phyloP scores from a whole-genome alignment of 2,113 vertebrate species.

The Osmerus eperlanus region DNA sequence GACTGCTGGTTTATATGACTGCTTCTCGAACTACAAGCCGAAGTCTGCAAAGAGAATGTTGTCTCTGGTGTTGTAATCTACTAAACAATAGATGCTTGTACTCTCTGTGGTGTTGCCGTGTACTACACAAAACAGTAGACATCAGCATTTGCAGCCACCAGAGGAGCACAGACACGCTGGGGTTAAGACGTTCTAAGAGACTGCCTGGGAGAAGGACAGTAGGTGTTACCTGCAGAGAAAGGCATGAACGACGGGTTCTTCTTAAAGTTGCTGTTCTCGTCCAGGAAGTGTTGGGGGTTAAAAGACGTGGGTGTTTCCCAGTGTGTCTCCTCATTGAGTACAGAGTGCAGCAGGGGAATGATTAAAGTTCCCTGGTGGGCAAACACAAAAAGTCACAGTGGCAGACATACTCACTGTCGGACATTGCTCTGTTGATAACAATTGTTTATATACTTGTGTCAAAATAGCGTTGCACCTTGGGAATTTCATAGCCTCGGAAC shows the following conservation, averaged over 20 bases:
- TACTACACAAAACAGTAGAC: no score
- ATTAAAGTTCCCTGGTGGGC: neutral
- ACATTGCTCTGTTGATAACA: no score
- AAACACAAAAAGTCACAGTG: no score
- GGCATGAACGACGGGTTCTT: neutral
- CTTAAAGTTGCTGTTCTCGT: constrained; percentile 1
- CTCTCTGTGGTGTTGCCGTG: no score
- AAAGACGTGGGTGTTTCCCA: neutral
- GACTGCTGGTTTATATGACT: neutral
- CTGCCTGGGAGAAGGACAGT: no score
- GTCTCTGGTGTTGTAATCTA: neutral
- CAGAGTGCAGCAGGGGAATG: neutral
- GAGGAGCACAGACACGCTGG: no score
- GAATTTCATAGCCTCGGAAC: constrained; percentile 66
- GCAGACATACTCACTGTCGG: no score
- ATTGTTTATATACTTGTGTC: no score
- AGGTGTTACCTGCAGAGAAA: neutral
- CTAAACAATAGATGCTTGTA: neutral
- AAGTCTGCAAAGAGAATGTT: neutral
- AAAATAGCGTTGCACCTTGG: constrained; percentile 54
- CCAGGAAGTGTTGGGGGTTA: constrained; percentile 1
- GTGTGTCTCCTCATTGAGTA: neutral
- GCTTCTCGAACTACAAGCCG: neutral
- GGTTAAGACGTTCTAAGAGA: no score
- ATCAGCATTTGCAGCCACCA: no score